Percentiles rank a stretch among this genome's conserved stretches.
Conservation (phyloP, 2,113 vertebrate genomes). For the Thinocorus orbignyianus region DNA sequence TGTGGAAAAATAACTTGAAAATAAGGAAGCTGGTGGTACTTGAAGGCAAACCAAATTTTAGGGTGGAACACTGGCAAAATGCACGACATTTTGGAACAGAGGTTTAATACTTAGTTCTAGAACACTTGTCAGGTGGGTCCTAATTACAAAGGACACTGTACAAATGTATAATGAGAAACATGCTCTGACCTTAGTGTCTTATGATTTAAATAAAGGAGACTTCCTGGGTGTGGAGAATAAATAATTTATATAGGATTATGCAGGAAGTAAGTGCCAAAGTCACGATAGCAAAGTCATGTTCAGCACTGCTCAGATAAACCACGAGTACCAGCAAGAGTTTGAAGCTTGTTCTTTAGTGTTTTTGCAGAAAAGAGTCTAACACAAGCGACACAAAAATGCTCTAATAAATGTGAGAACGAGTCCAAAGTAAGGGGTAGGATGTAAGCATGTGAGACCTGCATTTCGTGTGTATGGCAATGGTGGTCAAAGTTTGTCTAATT, state of each 20-base stretch:
- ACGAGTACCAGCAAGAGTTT: not conserved
- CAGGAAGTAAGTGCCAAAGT: not conserved
- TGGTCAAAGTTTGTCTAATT: not conserved
- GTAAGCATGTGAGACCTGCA: not conserved
- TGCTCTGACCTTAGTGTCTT: not conserved
- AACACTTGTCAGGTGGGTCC: not conserved
- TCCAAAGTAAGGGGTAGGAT: not conserved
- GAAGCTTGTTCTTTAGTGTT: not conserved
- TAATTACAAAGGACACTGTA: not conserved
- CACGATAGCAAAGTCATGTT: accelerated
- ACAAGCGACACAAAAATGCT: not conserved
- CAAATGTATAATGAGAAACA: not conserved
- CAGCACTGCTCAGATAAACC: not conserved
- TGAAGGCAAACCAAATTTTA: not conserved
- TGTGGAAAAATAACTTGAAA: not conserved
- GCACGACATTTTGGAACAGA: not conserved
- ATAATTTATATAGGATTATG: not conserved
- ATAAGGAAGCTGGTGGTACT: not conserved
- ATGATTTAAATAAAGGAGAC: not conserved
- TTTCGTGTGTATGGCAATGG: not conserved
- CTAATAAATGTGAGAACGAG: not conserved
- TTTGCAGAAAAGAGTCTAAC: not conserved
- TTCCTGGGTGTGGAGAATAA: not conserved
- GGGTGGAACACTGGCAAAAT: not conserved
- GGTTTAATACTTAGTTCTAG: not conserved